These are phyloP conservation scores for Itoplectis maculator DNA, from an alignment of 2,888 invertebrate genomes.

Conservation along the genomic window DNA sequence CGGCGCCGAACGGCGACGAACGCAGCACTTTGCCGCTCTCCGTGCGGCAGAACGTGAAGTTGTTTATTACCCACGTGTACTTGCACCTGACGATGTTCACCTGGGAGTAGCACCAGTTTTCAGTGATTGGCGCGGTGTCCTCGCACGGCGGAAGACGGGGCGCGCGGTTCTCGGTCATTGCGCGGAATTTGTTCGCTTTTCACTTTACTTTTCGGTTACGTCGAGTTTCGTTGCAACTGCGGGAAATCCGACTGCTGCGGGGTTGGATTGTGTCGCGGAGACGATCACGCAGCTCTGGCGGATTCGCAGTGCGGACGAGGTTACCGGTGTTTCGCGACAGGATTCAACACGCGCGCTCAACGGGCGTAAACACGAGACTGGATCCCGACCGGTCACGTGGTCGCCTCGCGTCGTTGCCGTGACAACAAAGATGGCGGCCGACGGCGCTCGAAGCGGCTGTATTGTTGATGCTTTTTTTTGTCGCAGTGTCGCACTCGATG, in stretches of 20 bases:
- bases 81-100: not conserved
- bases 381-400: not conserved
- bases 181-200: too few relatives aligned
- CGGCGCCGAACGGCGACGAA: not conserved
- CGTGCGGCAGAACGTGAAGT: not conserved
- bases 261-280: too few relatives aligned
- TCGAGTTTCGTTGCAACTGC: too few relatives aligned
- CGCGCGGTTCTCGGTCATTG: not conserved
- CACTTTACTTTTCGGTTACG: too few relatives aligned
- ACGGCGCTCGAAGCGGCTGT: not conserved
- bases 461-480: not conserved
- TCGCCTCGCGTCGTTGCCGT: not conserved
- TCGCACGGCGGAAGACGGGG: constrained; percentile 4
- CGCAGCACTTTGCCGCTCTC: not conserved
- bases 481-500: too few relatives aligned
- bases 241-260: too few relatives aligned
- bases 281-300: not conserved
- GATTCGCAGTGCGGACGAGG: not conserved
- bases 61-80: constrained; percentile 13
- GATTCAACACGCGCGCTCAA: not conserved
- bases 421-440: not conserved
- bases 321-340: not conserved
- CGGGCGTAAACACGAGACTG: not conserved
- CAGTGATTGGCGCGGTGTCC: not conserved
- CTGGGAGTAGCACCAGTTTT: constrained; percentile 4